Percentiles rank a stretch among this genome's conserved stretches.
phyloP scores from a whole-genome alignment of 2,113 vertebrate species.

The Spea bombifrons region DNA sequence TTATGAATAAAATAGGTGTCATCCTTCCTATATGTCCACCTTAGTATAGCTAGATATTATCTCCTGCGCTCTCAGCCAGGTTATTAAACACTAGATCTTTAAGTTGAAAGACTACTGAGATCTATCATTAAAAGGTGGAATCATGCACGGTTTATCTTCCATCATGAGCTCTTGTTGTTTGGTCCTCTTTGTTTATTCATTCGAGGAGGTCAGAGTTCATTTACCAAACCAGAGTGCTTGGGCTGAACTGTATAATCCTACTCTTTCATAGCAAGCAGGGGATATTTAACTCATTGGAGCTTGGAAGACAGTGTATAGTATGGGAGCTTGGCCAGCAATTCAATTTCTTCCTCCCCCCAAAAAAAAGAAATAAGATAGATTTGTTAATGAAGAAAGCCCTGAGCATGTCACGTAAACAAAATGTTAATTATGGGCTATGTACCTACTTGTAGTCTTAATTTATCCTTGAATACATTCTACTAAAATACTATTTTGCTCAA shows the following conservation, averaged over 20 bases:
- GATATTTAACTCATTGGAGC: constrained; percentile 32
- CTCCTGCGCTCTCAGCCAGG: constrained; percentile 24
- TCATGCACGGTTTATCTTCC: constrained; percentile 47
- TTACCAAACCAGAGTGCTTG: constrained; percentile 43
- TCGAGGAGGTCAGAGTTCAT: constrained; percentile 46
- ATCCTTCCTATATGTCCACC: background rate
- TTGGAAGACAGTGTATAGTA: background rate
- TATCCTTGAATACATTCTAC: too few species aligned
- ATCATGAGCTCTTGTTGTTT: constrained; percentile 40
- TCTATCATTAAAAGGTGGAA: constrained; percentile 47
- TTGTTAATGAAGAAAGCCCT: too few species aligned
- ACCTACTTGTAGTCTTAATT: too few species aligned
- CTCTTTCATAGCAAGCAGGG: constrained; percentile 36
- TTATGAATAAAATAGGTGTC: background rate
- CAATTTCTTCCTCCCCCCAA: too few species aligned
- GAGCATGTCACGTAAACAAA: too few species aligned
- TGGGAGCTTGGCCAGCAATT: background rate
- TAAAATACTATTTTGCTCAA: too few species aligned
- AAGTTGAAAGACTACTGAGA: constrained; percentile 36
- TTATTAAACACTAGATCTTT: constrained; percentile 39
- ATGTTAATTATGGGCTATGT: too few species aligned
- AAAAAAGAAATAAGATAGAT: too few species aligned
- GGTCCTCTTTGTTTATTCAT: constrained; percentile 46
- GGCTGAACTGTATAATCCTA: constrained; percentile 46
- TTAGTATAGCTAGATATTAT: constrained; percentile 30